Base-by-base conservation (phyloP, 1,140 invertebrate genomes). In the Rhagoletis zephyria region DNA sequence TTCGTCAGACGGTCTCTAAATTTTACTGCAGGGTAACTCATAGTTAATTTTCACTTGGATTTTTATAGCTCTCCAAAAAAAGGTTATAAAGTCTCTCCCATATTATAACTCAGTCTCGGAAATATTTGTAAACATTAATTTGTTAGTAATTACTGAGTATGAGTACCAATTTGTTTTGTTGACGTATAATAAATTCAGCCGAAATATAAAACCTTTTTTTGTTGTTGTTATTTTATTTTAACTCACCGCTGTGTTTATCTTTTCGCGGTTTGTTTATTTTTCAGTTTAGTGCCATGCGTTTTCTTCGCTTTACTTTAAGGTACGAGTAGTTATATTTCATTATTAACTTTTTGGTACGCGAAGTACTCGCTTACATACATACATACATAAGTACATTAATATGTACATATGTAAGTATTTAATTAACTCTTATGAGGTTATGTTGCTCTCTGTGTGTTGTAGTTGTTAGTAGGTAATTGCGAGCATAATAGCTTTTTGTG, bases 1-100 rank as follows among this genome's bases (percentile, higher is more conserved):
- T 30, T 30, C 1, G 30, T 30, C 30, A 30, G 30, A 30, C 30
- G 0, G 30, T 30, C 30, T 30, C 30, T 30, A 30, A 30, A 30
- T 30, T 30, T 30, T 1, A 60, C 6, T 1, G 59, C 12, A 60
- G 12, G 12, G 12, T 45, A 74, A 74, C 16, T 45, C 14, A 5
- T 74, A 74, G 67, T 74, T 74, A 74, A 74, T 74, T 30, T 30
- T 74, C 42, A 74, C 67, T 48, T 45, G 67, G 42, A 74, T 30
- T 74, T 74, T 40, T 74, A 74, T 74, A 74, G 14, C 67, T 74
- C 67, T 16, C 14, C 40, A 7, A 74, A 48, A 16, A 42, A 48
- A 40, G 40, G 16, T 74, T 16, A 14, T 45, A 10, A 45, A 42
- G 40, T 74, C 67, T 10, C 42, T 45, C 42, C 40, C 6, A 4